These are phyloP conservation scores for Lycodopsis pacificus DNA, from an alignment of 2,797 vertebrate genomes.

Conservation along the genomic window DNA sequence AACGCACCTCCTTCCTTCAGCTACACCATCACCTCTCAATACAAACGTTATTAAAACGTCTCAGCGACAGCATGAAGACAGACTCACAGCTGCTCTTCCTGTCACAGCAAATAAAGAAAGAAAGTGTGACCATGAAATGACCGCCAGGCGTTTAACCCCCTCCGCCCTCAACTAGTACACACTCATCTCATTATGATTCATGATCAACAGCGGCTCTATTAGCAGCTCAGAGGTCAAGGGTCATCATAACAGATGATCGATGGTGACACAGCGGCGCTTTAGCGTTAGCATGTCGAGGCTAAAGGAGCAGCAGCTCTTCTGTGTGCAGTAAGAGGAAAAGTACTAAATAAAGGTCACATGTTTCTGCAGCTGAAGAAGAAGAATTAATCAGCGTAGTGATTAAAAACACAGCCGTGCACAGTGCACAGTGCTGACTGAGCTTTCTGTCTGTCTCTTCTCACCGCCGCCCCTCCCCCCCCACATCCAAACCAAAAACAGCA, in stretches of 20 bases:
- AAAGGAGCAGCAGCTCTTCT: no score
- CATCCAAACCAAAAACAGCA: constrained; percentile 94
- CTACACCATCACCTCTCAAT: no score
- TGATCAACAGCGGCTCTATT: neutral
- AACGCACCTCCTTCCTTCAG: no score
- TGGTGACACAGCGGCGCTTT: constrained; percentile 8
- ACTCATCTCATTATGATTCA: constrained; percentile 17
- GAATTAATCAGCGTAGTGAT: constrained; percentile 80
- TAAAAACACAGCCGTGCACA: constrained; percentile 87
- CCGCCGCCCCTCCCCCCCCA: constrained; percentile 79
- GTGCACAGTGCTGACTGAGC: constrained; percentile 88
- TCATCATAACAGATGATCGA: constrained; percentile 16
- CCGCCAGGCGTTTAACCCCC: constrained; percentile 40
- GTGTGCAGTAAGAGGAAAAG: constrained; percentile 27
- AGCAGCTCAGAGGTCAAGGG: constrained; percentile 19
- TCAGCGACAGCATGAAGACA: constrained; percentile 25
- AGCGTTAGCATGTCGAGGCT: no score
- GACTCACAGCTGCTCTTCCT: neutral
- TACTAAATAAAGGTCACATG: constrained; percentile 59
- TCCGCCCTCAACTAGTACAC: neutral
- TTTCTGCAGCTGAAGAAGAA: constrained; percentile 44
- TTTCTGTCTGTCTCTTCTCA: constrained; percentile 81
- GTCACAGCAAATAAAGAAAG: neutral
- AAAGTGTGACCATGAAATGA: constrained; percentile 58
- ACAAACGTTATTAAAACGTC: constrained; percentile 25